These are phyloP conservation scores for Oryzias woworae DNA, from an alignment of 2,113 vertebrate genomes.

Conservation along the genomic window DNA sequence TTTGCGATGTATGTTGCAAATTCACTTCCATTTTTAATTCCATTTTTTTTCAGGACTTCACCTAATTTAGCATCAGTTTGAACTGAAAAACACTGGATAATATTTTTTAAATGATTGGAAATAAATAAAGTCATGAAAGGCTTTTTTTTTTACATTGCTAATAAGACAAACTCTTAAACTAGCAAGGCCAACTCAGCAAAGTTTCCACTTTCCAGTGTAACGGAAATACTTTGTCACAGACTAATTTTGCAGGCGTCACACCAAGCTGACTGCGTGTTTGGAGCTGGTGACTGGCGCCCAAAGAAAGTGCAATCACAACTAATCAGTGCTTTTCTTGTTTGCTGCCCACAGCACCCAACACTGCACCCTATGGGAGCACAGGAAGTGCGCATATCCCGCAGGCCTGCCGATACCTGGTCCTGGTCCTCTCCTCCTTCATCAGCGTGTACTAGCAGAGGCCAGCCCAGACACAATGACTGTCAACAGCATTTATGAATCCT, in stretches of 20 bases:
- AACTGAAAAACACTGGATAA: too few species aligned
- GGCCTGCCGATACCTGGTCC: conserved; percentile 92
- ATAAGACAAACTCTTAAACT: too few species aligned
- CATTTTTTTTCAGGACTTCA: too few species aligned
- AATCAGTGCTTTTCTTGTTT: conserved; percentile 71
- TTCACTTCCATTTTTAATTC: too few species aligned
- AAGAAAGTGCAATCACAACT: conserved; percentile 53
- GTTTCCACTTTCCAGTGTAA: background rate
- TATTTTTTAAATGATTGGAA: too few species aligned
- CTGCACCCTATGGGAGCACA: conserved; percentile 92
- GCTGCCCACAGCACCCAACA: conserved; percentile 89
- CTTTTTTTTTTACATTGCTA: too few species aligned
- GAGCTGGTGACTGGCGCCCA: conserved; percentile 14
- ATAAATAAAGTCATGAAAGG: too few species aligned
- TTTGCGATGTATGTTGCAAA: too few species aligned
- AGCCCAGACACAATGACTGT: conserved; percentile 87
- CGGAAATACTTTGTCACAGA: conserved; percentile 26
- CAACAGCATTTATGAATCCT: conserved; percentile 91
- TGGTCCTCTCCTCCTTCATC: conserved; percentile 92
- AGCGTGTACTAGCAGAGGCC: conserved; percentile 91
- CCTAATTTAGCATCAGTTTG: too few species aligned
- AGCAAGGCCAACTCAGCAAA: background rate
- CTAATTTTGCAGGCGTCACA: conserved; percentile 23
- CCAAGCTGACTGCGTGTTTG: conserved; percentile 27
- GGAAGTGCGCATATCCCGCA: conserved; percentile 87